These are phyloP conservation scores for Erethizon dorsatum DNA, from an alignment of 2,797 vertebrate genomes.

Conservation along the genomic window DNA sequence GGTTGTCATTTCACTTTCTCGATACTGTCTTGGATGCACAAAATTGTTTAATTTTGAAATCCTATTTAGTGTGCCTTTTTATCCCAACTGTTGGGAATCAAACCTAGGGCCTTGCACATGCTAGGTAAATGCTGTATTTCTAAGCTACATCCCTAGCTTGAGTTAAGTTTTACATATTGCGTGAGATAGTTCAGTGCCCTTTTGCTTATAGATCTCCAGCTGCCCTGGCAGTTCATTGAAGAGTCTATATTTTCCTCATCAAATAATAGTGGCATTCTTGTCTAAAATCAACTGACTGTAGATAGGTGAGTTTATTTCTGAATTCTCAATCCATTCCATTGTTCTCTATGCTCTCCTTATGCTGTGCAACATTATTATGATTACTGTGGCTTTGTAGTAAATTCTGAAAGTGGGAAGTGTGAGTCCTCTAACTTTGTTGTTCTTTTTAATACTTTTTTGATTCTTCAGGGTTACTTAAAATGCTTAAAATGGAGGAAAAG, in stretches of 20 bases:
- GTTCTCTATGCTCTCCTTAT: not conserved
- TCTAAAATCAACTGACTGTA: not conserved
- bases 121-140: not conserved
- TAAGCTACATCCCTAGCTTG: not conserved
- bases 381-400: not conserved
- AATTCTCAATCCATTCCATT: not conserved
- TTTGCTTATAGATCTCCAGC: not conserved
- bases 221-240: not conserved
- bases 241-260: not conserved
- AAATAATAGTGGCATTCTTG: not conserved
- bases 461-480: not conserved
- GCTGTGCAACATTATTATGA: not conserved
- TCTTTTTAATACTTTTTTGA: slow-evolving; percentile 31
- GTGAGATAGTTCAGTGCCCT: not conserved
- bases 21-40: slow-evolving; percentile 35
- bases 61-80: not conserved
- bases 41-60: slow-evolving; percentile 40
- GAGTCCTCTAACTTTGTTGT: not conserved
- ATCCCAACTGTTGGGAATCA: not conserved
- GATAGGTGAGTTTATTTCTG: not conserved
- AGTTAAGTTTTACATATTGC: slow-evolving; percentile 7
- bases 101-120: not conserved
- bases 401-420: not conserved
- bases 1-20: slow-evolving; percentile 34
- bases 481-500: not conserved